Evolutionary conservation across 2,113 vertebrate genomes (phyloP), one percentile per base, ranked within the genome.

Genomic region (Burhinus bistriatus): DNA sequence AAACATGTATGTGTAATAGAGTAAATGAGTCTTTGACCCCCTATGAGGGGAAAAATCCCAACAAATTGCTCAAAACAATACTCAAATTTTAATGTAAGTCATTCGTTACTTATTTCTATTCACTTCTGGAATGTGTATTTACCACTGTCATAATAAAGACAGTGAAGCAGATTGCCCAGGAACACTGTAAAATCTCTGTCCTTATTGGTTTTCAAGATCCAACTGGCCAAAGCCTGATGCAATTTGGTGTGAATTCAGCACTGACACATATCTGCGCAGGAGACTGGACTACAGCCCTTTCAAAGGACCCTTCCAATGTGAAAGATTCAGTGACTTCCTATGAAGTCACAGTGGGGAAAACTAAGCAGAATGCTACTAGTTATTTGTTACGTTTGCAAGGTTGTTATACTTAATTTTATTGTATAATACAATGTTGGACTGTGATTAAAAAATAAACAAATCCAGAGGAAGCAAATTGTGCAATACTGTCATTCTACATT

Each of bases 61-160:
- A 13, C 20, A 79, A 58, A 87, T 66, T 29, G 17, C 40, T 65
- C 36, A 52, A 75, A 83, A 71, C 38, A 47, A 21, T 65, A 5
- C 14, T 62, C 32, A 65, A 9, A 32, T 78, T 86, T 55, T 73
- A 66, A 69, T 36, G 15, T 21, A 23, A 65, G 52, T 66, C 2
- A 29, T 51, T 89, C 20, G 42, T 55, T 80, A 34, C 49, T 92
- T 9, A 8, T 47, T 83, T 90, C 65, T 93, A 4, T 66, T 94
- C 57, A 21, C 19, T 87, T 83, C 80, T 95, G 84, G 61, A 83
- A 87, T 25, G 62, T 79, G 11, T 49, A 38, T 85, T 83, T 80
- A 61, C 34, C 27, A 8, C 85, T 86, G 72, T 21, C 54, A 19
- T 42, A 83, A 81, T 40, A 40, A 55, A 81, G 75, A 38, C 38